Evolutionary conservation across 2,797 vertebrate species (phyloP).

Genomic region (Hafferia zeledoni): DNA sequence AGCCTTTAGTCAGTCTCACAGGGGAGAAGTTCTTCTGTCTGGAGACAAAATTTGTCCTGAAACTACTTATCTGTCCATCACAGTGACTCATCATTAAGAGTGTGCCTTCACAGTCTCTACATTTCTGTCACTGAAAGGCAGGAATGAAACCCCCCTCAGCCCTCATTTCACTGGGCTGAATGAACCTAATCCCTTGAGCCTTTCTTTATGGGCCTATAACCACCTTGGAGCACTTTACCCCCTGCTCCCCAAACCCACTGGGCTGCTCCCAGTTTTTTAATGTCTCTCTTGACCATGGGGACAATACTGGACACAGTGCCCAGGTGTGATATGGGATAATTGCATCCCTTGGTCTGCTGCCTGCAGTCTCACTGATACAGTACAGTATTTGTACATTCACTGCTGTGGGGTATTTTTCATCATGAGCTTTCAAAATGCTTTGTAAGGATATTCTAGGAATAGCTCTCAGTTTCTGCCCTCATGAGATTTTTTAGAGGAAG

Average conservation of each 20-base stretch:
- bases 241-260: neutral
- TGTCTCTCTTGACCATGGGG: neutral
- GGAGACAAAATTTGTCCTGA: neutral
- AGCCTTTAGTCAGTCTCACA: neutral
- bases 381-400: neutral
- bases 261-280: neutral
- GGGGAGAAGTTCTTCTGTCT: neutral
- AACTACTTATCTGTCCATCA: neutral
- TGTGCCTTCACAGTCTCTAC: neutral
- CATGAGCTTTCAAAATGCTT: neutral
- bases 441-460: neutral
- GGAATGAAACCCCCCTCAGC: neutral
- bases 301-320: neutral
- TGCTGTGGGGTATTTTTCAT: neutral
- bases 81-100: neutral
- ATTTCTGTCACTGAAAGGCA: neutral
- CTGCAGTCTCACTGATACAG: neutral
- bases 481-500: neutral
- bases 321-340: neutral
- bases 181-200: neutral
- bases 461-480: neutral
- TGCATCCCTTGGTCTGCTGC: neutral
- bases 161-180: neutral
- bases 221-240: accelerated
- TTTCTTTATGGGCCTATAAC: neutral